phyloP scores from a whole-genome alignment of 2,888 invertebrate species.

The Eulithis testata region DNA sequence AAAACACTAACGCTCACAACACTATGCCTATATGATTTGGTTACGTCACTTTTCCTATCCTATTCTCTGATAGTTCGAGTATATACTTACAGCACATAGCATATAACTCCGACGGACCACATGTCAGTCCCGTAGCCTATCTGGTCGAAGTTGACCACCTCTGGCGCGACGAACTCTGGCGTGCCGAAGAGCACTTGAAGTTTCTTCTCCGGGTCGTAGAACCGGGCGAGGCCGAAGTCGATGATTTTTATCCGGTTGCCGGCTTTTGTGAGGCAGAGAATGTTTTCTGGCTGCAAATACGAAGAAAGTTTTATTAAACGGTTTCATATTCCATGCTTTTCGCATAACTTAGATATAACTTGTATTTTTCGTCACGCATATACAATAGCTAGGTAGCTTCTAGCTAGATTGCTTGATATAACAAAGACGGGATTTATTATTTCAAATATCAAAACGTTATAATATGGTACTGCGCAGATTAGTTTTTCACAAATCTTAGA shows the following conservation, averaged over 20 bases:
- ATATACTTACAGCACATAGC: conserved; percentile 97
- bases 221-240: conserved; percentile 98
- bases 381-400: too few species aligned
- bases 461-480: too few species aligned
- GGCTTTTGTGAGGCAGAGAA: conserved; percentile 96
- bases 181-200: conserved; percentile 98
- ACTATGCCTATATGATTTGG: too few species aligned
- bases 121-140: conserved; percentile 98
- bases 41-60: too few species aligned
- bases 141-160: conserved; percentile 99
- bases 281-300: conserved; percentile 95
- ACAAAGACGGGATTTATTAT: too few species aligned
- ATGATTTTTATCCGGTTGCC: conserved; percentile 99
- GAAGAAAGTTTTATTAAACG: conserved; percentile 22
- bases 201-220: conserved; percentile 96
- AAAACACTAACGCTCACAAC: too few species aligned
- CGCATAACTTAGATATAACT: neutral
- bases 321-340: neutral
- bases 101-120: conserved; percentile 99
- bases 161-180: conserved; percentile 99
- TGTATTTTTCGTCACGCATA: too few species aligned
- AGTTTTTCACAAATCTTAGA: too few species aligned
- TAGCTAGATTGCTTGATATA: too few species aligned
- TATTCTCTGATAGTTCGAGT: too few species aligned
- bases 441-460: too few species aligned